phyloP scores from a whole-genome alignment of 1,140 invertebrate genomes.

The Pseudomyrmex sp. region DNA sequence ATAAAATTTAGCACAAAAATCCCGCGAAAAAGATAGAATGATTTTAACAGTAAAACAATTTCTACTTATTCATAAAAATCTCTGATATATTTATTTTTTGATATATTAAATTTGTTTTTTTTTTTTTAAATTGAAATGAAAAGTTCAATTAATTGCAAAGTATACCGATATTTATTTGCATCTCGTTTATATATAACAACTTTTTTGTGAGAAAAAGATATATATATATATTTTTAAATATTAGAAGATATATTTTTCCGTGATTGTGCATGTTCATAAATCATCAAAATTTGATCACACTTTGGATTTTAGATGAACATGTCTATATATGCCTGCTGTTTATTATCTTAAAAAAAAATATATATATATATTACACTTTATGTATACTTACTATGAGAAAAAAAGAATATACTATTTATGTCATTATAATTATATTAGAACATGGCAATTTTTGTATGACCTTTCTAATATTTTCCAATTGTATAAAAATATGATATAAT shows the following conservation, averaged over 20 bases:
- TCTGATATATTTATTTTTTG: not conserved
- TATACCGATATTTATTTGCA: not conserved
- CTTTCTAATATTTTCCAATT: conserved; percentile 27
- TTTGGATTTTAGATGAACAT: conserved; percentile 1
- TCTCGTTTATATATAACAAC: not conserved
- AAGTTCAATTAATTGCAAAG: not conserved
- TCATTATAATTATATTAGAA: conserved; percentile 39
- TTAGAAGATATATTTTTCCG: not conserved
- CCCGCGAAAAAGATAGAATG: not conserved
- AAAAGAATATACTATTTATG: conserved; percentile 42
- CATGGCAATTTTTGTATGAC: conserved; percentile 33
- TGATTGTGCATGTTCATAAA: not conserved
- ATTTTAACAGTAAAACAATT: not conserved
- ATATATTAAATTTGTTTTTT: conserved; percentile 10
- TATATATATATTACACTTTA: not conserved
- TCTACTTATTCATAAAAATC: not conserved
- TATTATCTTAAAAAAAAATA: conserved; percentile 19
- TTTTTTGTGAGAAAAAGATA: not conserved
- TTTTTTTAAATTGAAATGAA: conserved; percentile 4
- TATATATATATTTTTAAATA: conserved; percentile 23
- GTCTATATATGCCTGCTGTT: not conserved
- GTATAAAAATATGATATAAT: not conserved
- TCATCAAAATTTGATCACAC: conserved; percentile 5
- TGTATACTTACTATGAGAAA: conserved; percentile 29
- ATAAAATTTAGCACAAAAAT: not conserved